phyloP scores from a whole-genome alignment of 2,113 vertebrate genomes.

The Proteles cristata region DNA sequence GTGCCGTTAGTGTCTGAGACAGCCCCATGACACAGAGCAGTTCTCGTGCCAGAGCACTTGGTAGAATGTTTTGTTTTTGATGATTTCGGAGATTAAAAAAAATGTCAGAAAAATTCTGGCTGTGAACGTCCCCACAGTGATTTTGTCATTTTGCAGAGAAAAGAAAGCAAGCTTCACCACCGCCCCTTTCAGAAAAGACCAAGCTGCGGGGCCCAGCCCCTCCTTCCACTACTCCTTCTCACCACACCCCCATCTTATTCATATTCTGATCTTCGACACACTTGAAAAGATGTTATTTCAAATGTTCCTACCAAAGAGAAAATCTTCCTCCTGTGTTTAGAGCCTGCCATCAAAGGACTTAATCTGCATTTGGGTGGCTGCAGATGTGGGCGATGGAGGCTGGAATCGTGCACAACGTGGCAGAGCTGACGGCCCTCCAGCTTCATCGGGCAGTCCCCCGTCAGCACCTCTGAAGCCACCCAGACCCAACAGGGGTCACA shows the following conservation, averaged over 20 bases:
- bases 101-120: slow-evolving; percentile 76
- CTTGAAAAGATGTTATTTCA: slow-evolving; percentile 80
- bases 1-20: slow-evolving; percentile 63
- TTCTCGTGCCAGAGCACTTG: slow-evolving; percentile 66
- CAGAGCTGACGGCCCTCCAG: fast-evolving
- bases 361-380: slow-evolving; percentile 59
- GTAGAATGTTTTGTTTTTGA: slow-evolving; percentile 79
- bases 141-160: slow-evolving; percentile 76
- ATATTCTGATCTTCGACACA: slow-evolving; percentile 73
- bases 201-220: slow-evolving; percentile 52
- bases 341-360: slow-evolving; percentile 63
- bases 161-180: slow-evolving; percentile 61
- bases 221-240: slow-evolving; percentile 54
- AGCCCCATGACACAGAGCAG: slow-evolving; percentile 63
- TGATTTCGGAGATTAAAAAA: slow-evolving; percentile 72
- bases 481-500: not conserved
- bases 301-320: slow-evolving; percentile 69
- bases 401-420: not conserved
- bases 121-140: slow-evolving; percentile 75
- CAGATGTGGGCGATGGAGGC: not conserved
- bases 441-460: not conserved
- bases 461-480: fast-evolving
- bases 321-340: slow-evolving; percentile 50
- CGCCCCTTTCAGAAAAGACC: slow-evolving; percentile 45
- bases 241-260: slow-evolving; percentile 70